Base-by-base conservation (phyloP, 1,140 invertebrate genomes). In the Tigriopus japonicus region DNA sequence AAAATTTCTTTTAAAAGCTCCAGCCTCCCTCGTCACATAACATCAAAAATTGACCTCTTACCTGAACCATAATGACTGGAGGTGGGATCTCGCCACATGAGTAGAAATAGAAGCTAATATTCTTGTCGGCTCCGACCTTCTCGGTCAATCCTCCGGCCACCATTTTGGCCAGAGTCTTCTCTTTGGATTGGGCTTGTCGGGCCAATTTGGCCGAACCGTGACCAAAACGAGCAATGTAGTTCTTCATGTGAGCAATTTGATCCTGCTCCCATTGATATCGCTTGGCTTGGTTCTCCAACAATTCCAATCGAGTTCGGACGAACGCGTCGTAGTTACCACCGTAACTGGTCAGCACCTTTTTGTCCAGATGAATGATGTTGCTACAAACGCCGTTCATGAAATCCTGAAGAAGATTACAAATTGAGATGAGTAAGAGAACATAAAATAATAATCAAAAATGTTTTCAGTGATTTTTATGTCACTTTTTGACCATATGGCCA, bases 201-300 rank as follows among this genome's bases (percentile, higher is more conserved):
- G 96, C 96, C 43, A 98, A 72, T 75, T 99, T 99, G 0, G 94
- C 94, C 52, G 87, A 93, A 68, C 96, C 96, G 72, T 99, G 95
- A 80, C 96, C 96, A 75, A 98, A 99, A 56, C 95, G 75, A 0
- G 95, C 96, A 65, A 99, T 97, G 71, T 98, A 99, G 71, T 98
- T 96, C 81, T 98, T 98, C 95, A 99, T 99, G 68, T 98, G 88
- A 62, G 90, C 78, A 56, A 99, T 98, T 74, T 99, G 94, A 75
- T 96, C 92, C 72, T 99, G 96, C 73, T 99, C 94, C 95, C 94
- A 98, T 66, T 97, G 92, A 71, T 98, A 99, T 65, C 93, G 87
- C 71, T 99, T 99, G 77, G 86, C 89, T 74, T 99, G 95, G 74
- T 98, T 98, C 72, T 98, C 95, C 59, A 97, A 75, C 63, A 96